Percentiles rank a stretch among this genome's conserved stretches.
These are phyloP conservation scores for Danionella cerebrum DNA, from an alignment of 2,113 vertebrate genomes.

Conservation along the genomic window DNA sequence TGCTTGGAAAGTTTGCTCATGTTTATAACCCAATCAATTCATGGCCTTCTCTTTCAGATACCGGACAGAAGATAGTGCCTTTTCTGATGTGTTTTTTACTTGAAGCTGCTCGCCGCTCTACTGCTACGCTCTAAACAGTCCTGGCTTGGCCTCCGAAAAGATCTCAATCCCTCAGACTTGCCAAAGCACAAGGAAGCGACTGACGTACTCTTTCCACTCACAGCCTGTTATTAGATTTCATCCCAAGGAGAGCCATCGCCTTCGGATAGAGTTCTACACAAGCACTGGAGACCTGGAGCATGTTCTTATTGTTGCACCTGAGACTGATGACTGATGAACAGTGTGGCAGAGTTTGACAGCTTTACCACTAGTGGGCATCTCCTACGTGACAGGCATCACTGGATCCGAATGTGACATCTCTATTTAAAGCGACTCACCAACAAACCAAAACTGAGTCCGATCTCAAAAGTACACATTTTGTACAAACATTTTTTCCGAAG, in stretches of 20 bases:
- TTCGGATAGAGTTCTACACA: slow-evolving; percentile 41
- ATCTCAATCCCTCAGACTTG: slow-evolving; percentile 35
- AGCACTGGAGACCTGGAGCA: slow-evolving; percentile 51
- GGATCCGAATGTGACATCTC: slow-evolving; percentile 24
- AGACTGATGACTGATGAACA: slow-evolving; percentile 73
- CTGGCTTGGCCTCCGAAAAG: slow-evolving; percentile 29
- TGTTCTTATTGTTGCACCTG: slow-evolving; percentile 61
- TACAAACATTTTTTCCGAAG: background rate
- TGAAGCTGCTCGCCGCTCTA: slow-evolving; percentile 57
- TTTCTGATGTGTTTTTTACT: slow-evolving; percentile 64
- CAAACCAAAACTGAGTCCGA: background rate
- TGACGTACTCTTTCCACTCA: slow-evolving; percentile 6
- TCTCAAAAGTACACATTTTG: background rate
- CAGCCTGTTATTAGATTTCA: slow-evolving; percentile 19
- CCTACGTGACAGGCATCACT: slow-evolving; percentile 53
- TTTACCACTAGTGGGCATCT: slow-evolving; percentile 38
- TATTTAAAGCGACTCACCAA: background rate
- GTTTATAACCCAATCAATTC: slow-evolving; percentile 21
- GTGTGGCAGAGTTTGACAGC: slow-evolving; percentile 58
- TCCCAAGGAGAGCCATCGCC: slow-evolving; percentile 60
- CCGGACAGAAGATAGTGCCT: slow-evolving; percentile 81
- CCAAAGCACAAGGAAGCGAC: slow-evolving; percentile 51
- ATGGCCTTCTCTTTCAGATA: slow-evolving; percentile 59
- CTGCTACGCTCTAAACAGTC: slow-evolving; percentile 41
- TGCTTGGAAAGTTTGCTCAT: no score